phyloP scores from a whole-genome alignment of 2,797 vertebrate genomes.

The Pangasius sanitwongsei region DNA sequence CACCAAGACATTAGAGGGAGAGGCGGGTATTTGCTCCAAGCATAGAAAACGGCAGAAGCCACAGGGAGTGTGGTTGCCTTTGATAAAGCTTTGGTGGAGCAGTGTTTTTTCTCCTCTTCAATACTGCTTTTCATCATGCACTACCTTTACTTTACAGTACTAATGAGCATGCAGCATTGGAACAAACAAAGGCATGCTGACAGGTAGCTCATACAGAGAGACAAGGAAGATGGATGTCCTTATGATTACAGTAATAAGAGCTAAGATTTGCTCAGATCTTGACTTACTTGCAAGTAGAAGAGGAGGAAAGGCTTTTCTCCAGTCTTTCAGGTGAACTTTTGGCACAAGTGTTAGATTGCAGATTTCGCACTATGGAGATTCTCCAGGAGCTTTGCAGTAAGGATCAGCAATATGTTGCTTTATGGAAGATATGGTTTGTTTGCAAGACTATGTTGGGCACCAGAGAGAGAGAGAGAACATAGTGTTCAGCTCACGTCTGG shows the following conservation, averaged over 20 bases:
- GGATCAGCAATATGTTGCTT: not conserved
- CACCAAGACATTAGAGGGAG: slow-evolving; percentile 3
- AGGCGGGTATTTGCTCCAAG: slow-evolving; percentile 15
- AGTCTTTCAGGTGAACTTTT: not conserved
- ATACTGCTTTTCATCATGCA: slow-evolving; percentile 37
- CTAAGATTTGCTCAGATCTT: slow-evolving; percentile 1
- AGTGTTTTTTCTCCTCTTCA: slow-evolving; percentile 59
- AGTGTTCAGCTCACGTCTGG: not conserved
- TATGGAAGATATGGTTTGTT: not conserved
- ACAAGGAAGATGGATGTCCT: slow-evolving; percentile 16
- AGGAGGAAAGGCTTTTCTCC: not conserved
- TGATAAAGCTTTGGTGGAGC: slow-evolving; percentile 63
- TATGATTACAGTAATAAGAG: not conserved
- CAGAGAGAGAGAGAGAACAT: not conserved
- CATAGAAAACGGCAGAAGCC: slow-evolving; percentile 33
- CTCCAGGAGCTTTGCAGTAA: not conserved
- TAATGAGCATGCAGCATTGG: slow-evolving; percentile 54
- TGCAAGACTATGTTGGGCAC: not conserved
- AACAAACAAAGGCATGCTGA: slow-evolving; percentile 46
- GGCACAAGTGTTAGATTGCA: not conserved
- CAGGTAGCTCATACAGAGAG: slow-evolving; percentile 29
- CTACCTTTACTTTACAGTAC: slow-evolving; percentile 58
- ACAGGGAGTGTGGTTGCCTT: slow-evolving; percentile 50
- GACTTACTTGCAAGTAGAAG: not conserved
- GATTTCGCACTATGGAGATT: not conserved